phyloP scores from a whole-genome alignment of 2,113 vertebrate species.

The Pedetes capensis region DNA sequence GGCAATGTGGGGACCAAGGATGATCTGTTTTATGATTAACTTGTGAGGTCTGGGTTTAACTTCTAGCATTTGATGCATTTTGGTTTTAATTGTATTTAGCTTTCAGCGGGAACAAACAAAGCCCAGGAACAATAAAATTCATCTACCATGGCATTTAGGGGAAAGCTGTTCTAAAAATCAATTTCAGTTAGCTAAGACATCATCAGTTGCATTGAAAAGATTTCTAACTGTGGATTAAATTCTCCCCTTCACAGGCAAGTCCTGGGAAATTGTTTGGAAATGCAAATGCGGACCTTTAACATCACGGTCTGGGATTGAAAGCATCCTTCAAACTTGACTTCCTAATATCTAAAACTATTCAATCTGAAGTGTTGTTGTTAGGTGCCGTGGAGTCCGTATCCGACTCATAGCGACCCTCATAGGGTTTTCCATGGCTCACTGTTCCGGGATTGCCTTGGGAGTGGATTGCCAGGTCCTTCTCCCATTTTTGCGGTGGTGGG shows the following conservation, averaged over 20 bases:
- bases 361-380: too few species aligned
- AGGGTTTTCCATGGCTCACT: too few species aligned
- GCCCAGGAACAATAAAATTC: neutral
- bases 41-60: accelerated
- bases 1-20: accelerated
- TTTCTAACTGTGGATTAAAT: neutral
- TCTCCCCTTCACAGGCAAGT: too few species aligned
- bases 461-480: too few species aligned
- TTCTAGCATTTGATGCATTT: neutral
- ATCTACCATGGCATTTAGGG: neutral
- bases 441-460: too few species aligned
- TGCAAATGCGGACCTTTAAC: neutral
- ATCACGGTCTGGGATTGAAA: neutral
- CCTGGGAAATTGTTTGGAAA: neutral
- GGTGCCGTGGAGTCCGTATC: too few species aligned
- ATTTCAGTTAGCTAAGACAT: neutral
- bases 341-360: neutral
- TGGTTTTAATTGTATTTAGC: neutral
- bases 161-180: neutral
- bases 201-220: neutral
- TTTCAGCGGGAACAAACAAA: neutral
- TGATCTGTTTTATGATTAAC: accelerated
- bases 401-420: too few species aligned
- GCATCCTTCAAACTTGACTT: accelerated
- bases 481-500: too few species aligned